A percentile compares a stretch with the other conserved stretches of the same genome.
These are phyloP conservation scores for Dysmachus trigonus DNA, from an alignment of 2,888 invertebrate species.

Conservation along the genomic window DNA sequence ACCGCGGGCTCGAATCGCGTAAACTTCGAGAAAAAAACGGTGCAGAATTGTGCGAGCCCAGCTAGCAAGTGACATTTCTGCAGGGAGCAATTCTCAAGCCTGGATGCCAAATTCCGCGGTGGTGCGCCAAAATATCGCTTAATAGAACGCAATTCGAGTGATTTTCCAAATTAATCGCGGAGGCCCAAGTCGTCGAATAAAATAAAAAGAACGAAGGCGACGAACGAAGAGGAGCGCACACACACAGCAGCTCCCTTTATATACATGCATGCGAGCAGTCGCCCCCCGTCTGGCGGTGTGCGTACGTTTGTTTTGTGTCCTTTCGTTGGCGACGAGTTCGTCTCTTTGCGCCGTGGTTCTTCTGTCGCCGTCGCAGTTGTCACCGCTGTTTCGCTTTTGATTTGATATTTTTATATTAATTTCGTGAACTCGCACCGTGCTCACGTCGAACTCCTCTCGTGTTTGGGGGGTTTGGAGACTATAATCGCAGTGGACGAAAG, in stretches of 20 bases:
- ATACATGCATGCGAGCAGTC: not conserved
- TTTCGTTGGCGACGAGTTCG: not conserved
- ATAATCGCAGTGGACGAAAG: slow-evolving; percentile 36
- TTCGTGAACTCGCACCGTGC: not conserved
- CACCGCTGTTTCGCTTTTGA: not conserved
- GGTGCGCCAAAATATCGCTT: not conserved
- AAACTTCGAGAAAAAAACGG: not conserved
- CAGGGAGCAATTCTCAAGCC: not conserved
- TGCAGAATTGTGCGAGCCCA: not conserved
- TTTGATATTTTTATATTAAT: no score
- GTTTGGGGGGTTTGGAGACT: no score
- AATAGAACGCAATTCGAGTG: not conserved
- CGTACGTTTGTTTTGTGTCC: slow-evolving; percentile 26
- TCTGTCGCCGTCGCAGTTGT: not conserved
- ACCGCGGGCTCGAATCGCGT: not conserved
- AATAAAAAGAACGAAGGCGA: not conserved
- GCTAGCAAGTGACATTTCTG: not conserved
- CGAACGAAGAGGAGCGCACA: not conserved
- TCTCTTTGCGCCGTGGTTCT: not conserved
- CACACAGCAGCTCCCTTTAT: not conserved
- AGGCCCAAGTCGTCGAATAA: not conserved
- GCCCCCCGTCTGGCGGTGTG: not conserved
- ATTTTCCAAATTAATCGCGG: not conserved
- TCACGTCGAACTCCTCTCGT: not conserved
- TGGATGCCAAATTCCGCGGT: not conserved